phyloP scores from a whole-genome alignment of 2,888 invertebrate genomes.

The Elegia similella region DNA sequence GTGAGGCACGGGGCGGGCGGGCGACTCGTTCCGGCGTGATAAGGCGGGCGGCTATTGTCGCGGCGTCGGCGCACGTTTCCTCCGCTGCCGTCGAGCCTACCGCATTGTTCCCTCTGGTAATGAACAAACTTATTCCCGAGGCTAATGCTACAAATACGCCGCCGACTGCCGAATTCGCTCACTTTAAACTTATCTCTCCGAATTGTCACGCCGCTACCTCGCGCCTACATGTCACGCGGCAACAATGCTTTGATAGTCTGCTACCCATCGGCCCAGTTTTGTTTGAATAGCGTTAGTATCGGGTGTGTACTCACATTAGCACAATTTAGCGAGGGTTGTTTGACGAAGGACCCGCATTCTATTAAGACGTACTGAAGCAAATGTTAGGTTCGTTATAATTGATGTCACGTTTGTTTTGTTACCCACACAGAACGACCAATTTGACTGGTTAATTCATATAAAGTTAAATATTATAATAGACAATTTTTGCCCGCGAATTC shows the following conservation, averaged over 20 bases:
- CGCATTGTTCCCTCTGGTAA: constrained; percentile 73
- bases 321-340: constrained; percentile 62
- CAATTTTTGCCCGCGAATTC: too few relatives aligned
- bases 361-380: constrained; percentile 45
- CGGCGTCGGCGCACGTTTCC: constrained; percentile 81
- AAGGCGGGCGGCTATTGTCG: constrained; percentile 75
- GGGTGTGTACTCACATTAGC: constrained; percentile 62
- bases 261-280: constrained; percentile 68
- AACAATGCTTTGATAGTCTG: constrained; percentile 53
- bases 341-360: constrained; percentile 60
- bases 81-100: constrained; percentile 75
- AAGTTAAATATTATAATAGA: background rate
- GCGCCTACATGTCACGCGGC: constrained; percentile 47
- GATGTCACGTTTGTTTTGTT: constrained; percentile 43
- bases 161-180: constrained; percentile 65
- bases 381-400: constrained; percentile 37
- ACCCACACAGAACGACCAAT: constrained; percentile 18
- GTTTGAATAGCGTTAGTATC: constrained; percentile 71
- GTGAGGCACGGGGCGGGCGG: constrained; percentile 31
- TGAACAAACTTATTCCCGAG: constrained; percentile 79
- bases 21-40: constrained; percentile 78
- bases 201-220: constrained; percentile 48
- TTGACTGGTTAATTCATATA: background rate
- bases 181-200: constrained; percentile 60
- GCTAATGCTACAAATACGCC: constrained; percentile 67